Evolutionary conservation across 2,888 invertebrate species (phyloP), one percentile per base, ranked within the genome.

Genomic region (Lacanobia oleracea): DNA sequence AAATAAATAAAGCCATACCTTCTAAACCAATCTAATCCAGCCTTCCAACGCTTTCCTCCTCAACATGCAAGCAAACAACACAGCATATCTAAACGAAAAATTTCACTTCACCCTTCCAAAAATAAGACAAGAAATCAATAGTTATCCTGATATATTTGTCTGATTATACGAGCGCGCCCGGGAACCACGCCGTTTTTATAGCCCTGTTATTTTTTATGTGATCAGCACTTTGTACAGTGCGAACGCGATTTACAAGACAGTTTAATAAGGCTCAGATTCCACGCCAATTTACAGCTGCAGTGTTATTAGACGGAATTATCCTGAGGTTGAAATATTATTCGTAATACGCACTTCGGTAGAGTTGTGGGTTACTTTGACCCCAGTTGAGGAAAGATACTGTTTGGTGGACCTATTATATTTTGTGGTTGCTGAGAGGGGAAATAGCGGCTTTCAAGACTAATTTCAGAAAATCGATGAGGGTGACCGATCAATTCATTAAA

Each of bases 121-220:
- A 77, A 77, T 72, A 77, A 81, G 80, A 81, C 80, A 81, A 79
- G 71, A 85, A 86, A 85, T 83, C 84, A 83, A 87, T 85, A 82
- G 80, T 80, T 82, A 82, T 86, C 69, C 81, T 79, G 77, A 84
- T 84, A 84, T 82, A 85, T 87, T 85, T 82, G 86, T 86, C 84
- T 83, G 82, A 82, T 87, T 87, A 88, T 87, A 86, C 83, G 83
- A 75, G 70, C 84, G 81, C 68, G 72, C 71, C 74, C 67, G 87
- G 87, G 88, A 84, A 84, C 80, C 85, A 82, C 86, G 86, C 86
- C 83, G 86, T 77, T 90, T 91, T 93, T 92, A 92, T 88, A 68
- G 86, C 81, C 90, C 91, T 91, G 92, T 94, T 94, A 93, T 93
- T 94, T 94, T 94, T 94, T 94, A 94, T 94, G 91, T 89, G 86